Conservation (phyloP, 2,797 vertebrate species). For the Gymnodraco acuticeps region DNA sequence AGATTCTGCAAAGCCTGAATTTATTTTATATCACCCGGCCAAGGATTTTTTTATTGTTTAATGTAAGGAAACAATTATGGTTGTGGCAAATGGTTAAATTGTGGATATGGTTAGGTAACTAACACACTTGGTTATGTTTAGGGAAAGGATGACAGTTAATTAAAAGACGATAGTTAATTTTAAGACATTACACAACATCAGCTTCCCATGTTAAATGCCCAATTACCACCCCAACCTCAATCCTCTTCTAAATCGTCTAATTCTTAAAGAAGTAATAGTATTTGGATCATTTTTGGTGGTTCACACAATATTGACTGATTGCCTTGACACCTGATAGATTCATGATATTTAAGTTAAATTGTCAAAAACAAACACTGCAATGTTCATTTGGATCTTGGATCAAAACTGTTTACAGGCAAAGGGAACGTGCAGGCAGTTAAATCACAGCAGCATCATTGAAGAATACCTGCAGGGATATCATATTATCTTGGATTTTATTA, state of each 20-base stretch:
- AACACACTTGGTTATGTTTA: not conserved
- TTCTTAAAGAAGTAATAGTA: not conserved
- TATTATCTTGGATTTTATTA: conserved; percentile 23
- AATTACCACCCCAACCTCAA: not conserved
- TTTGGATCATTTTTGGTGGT: too few species aligned
- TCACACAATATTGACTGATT: too few species aligned
- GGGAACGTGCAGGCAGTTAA: conserved; percentile 3
- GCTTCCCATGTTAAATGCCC: not conserved
- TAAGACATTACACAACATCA: not conserved
- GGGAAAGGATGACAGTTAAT: not conserved
- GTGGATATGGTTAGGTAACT: not conserved
- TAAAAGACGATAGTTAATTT: not conserved
- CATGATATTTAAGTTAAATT: not conserved
- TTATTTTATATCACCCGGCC: not conserved
- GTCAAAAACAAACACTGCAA: not conserved
- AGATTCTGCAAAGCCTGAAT: not conserved
- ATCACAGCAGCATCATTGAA: conserved; percentile 32
- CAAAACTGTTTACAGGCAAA: not conserved
- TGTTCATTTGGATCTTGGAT: not conserved
- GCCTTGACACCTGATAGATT: too few species aligned
- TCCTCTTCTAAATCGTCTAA: not conserved
- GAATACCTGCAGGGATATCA: conserved; percentile 38
- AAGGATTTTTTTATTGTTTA: not conserved
- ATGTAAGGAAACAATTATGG: not conserved
- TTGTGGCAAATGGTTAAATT: not conserved